Conservation (phyloP, 2,888 invertebrate genomes). For the Papilio gigon region DNA sequence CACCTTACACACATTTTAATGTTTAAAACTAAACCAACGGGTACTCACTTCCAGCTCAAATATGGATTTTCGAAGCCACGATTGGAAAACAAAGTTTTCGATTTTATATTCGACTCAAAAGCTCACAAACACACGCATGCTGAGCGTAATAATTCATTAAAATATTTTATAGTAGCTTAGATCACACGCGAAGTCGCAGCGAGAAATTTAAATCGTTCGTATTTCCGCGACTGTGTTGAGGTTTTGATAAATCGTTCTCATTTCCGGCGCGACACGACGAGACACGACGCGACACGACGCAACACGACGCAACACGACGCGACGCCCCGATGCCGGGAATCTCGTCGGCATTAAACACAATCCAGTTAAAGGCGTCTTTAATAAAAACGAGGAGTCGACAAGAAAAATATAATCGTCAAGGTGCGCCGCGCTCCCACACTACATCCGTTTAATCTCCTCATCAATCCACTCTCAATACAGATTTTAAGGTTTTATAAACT, state of each 20-base stretch:
- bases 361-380: constrained; percentile 2
- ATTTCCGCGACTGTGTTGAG: constrained; percentile 30
- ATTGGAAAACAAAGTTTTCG: too few relatives aligned
- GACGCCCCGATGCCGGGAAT: not conserved
- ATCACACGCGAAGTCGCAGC: constrained; percentile 13
- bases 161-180: not conserved
- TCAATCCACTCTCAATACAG: not conserved
- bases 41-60: not conserved
- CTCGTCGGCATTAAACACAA: not conserved
- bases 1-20: constrained; percentile 2
- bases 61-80: too few relatives aligned
- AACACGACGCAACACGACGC: too few relatives aligned
- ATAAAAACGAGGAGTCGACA: not conserved
- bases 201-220: constrained; percentile 21
- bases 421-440: not conserved
- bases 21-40: not conserved
- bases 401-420: constrained; percentile 4
- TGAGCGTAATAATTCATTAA: not conserved
- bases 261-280: constrained; percentile 18
- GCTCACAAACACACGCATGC: not conserved
- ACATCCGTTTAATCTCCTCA: constrained; percentile 13
- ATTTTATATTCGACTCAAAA: too few relatives aligned
- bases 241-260: constrained; percentile 29
- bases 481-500: not conserved
- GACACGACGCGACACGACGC: too few relatives aligned